Evolutionary conservation across 1,140 invertebrate species (phyloP), one percentile per base, ranked within the genome.

Genomic region (Oncopodura yosiiana): DNA sequence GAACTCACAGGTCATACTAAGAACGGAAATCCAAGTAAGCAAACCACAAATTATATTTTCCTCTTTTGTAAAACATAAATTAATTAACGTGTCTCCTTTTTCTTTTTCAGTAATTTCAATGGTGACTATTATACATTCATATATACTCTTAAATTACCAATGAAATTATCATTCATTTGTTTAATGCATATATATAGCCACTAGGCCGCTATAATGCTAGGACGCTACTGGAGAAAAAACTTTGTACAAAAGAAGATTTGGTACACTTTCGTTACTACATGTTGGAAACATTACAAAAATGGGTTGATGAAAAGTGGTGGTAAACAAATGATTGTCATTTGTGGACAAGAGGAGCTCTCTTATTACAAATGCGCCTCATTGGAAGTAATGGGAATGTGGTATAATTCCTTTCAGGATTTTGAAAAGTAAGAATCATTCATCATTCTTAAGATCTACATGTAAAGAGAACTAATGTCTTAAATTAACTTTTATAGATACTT

Each of bases 311-410:
- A 30, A 24, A 43, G 27, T 29, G 45, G 5, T 19, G 21, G 3
- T 36, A 44, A 56, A 18, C 54, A 56, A 45, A 50, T 56, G 29
- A 39, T 29, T 5, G 50, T 56, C 8, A 45, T 56, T 29, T 42
- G 50, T 27, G 54, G 50, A 16, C 18, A 41, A 21, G 42, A 38
- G 3, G 54, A 56, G 21, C 34, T 46, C 29, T 36, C 37, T 26
- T 56, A 56, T 32, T 34, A 41, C 30, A 56, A 56, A 37, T 19
- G 32, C 2, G n/a, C n/a, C n/a, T 50, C 24, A 34, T 44, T 36
- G 54, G 44, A 56, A 56, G 54, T 50, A 56, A 44, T 46, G 21
- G 3, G 36, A 34, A 14, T 34, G 6, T 34, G 6, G 14, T 34
- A 34, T 8, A 34, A 14, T 34, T 34, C 30, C 30, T 8, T 34